phyloP scores from a whole-genome alignment of 2,888 invertebrate species.

The Cotesia congregata region DNA sequence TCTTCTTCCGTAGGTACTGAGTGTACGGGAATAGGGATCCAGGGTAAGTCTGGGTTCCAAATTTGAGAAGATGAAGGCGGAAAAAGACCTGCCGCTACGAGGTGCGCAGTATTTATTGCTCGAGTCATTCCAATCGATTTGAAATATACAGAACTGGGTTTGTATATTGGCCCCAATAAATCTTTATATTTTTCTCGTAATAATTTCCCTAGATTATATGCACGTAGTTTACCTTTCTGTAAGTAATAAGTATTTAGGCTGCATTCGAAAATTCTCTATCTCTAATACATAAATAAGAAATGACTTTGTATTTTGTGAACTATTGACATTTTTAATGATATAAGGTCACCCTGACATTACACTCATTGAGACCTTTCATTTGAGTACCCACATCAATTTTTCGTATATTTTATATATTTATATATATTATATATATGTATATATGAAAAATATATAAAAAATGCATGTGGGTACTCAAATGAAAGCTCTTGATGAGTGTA shows the following conservation, averaged over 20 bases:
- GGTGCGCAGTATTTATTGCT: constrained; percentile 36
- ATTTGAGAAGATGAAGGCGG: constrained; percentile 19
- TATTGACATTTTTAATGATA: no score
- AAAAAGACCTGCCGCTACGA: constrained; percentile 40
- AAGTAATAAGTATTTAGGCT: background rate
- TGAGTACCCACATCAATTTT: no score
- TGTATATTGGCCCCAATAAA: constrained; percentile 16
- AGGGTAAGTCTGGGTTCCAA: constrained; percentile 37
- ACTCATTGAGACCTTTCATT: no score
- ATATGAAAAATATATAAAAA: no score
- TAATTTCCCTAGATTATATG: constrained; percentile 28
- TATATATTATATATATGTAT: no score
- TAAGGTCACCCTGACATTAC: no score
- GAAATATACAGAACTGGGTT: constrained; percentile 19
- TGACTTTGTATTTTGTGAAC: no score
- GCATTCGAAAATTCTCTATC: no score
- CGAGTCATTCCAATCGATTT: constrained; percentile 11
- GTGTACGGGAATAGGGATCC: constrained; percentile 36
- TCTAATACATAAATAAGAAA: no score
- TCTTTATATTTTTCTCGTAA: constrained; percentile 14
- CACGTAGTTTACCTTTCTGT: constrained; percentile 28
- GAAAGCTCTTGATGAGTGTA: no score
- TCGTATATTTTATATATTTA: no score
- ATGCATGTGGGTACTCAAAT: no score
- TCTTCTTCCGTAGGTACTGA: constrained; percentile 24